Evolutionary conservation across 2,113 vertebrate species (phyloP).

Genomic region (Paralichthys olivaceus): DNA sequence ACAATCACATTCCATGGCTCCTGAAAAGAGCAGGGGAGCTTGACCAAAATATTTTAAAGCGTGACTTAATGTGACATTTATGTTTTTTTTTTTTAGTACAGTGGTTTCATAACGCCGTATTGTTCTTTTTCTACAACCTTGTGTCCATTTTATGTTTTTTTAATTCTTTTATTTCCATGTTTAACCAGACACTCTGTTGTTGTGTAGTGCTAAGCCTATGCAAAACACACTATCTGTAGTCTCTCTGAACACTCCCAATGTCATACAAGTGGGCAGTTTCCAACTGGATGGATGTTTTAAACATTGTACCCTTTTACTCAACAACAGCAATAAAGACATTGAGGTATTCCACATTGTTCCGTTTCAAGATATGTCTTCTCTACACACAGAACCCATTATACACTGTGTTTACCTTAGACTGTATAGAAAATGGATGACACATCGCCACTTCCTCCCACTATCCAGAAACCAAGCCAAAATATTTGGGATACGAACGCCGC

Average conservation of each 20-base stretch:
- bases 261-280: slow-evolving; percentile 84
- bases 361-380: slow-evolving; percentile 9
- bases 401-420: not conserved
- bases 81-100: slow-evolving; percentile 57
- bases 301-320: slow-evolving; percentile 88
- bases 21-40: slow-evolving; percentile 72
- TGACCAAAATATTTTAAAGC: slow-evolving; percentile 70
- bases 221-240: slow-evolving; percentile 83
- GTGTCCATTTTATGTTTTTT: slow-evolving; percentile 52
- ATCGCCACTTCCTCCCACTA: too few species aligned
- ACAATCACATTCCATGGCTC: slow-evolving; percentile 81
- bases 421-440: too few species aligned
- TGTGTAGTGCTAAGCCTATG: slow-evolving; percentile 80
- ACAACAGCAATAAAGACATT: slow-evolving; percentile 95
- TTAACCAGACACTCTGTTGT: slow-evolving; percentile 77
- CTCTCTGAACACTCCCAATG: slow-evolving; percentile 83
- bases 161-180: slow-evolving; percentile 78
- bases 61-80: slow-evolving; percentile 72
- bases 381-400: not conserved
- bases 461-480: too few species aligned
- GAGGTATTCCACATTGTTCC: slow-evolving; percentile 59
- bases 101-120: slow-evolving; percentile 65
- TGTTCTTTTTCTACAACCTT: slow-evolving; percentile 61
- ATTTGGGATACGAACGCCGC: too few species aligned
- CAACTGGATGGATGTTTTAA: slow-evolving; percentile 85